Conservation (phyloP, 2,888 invertebrate genomes). For the Pheosia tremula region DNA sequence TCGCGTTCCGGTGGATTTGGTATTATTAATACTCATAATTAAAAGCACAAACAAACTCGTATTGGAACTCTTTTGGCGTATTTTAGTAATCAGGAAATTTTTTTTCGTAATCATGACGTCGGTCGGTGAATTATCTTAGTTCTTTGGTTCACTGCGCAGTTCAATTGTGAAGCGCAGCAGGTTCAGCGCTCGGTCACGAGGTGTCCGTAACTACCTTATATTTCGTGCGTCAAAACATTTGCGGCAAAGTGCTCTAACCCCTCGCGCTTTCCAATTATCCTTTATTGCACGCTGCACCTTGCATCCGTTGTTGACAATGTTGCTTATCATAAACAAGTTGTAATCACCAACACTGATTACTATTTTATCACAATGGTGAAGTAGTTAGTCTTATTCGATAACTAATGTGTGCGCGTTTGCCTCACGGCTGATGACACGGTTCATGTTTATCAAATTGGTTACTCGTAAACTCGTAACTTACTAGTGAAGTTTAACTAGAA, state of each 20-base stretch:
- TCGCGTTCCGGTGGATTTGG: conserved; percentile 11
- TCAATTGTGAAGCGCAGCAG: no score
- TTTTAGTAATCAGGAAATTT: no score
- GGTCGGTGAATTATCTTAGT: no score
- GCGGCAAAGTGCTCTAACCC: no score
- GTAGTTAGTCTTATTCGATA: conserved; percentile 20
- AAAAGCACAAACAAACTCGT: conserved; percentile 16
- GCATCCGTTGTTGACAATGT: not conserved
- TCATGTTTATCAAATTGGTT: conserved; percentile 1
- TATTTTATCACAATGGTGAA: conserved; percentile 26
- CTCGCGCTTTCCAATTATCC: not conserved
- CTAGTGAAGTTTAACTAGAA: no score
- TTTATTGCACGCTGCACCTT: not conserved
- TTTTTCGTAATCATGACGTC: no score
- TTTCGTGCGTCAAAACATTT: no score
- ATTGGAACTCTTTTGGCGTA: not conserved
- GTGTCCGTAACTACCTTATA: no score
- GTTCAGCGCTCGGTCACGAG: not conserved
- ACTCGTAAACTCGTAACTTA: no score
- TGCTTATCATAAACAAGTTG: not conserved
- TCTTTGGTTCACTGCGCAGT: no score
- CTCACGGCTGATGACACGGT: conserved; percentile 25
- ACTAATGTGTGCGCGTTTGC: conserved; percentile 28
- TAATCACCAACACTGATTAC: conserved; percentile 15
- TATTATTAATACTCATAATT: conserved; percentile 15